These are phyloP conservation scores for Ascaphus truei DNA, from an alignment of 2,113 vertebrate genomes.

Conservation along the genomic window DNA sequence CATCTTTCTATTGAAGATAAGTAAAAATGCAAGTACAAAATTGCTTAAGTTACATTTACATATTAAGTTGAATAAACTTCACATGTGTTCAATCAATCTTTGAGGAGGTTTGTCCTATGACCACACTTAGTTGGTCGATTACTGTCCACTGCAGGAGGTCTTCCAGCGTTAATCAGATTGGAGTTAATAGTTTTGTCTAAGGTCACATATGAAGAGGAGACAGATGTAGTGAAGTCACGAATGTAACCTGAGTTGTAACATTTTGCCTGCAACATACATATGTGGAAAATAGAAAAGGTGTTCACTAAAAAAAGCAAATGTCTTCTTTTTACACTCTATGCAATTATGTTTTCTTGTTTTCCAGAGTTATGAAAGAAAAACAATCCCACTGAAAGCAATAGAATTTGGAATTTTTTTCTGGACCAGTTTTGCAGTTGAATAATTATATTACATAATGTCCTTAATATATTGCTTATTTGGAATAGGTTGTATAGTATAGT, in stretches of 20 bases:
- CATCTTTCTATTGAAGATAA: not conserved
- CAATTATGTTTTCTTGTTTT: too few relatives aligned
- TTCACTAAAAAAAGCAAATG: not conserved
- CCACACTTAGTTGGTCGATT: not conserved
- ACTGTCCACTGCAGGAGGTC: conserved; percentile 12
- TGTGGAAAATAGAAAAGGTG: not conserved
- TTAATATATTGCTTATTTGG: too few relatives aligned
- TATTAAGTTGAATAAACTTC: not conserved
- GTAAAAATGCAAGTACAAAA: not conserved
- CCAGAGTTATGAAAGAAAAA: not conserved
- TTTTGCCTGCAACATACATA: not conserved
- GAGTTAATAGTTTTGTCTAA: conserved; percentile 7
- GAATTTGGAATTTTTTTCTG: too few relatives aligned
- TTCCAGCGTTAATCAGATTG: conserved; percentile 8
- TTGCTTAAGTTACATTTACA: not conserved
- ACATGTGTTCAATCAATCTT: conserved; percentile 22
- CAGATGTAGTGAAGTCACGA: conserved; percentile 23
- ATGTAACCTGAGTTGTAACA: not conserved
- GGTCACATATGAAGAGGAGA: conserved; percentile 17
- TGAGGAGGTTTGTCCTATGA: not conserved
- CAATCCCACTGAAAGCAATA: not conserved
- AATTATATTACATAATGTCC: too few relatives aligned
- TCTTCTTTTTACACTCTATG: not conserved
- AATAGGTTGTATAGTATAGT: too few relatives aligned
- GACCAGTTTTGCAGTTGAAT: too few relatives aligned